A percentile compares a stretch with the other conserved stretches of the same genome.
Conservation (phyloP, 2,113 vertebrate species). For the Desmodus rotundus region DNA sequence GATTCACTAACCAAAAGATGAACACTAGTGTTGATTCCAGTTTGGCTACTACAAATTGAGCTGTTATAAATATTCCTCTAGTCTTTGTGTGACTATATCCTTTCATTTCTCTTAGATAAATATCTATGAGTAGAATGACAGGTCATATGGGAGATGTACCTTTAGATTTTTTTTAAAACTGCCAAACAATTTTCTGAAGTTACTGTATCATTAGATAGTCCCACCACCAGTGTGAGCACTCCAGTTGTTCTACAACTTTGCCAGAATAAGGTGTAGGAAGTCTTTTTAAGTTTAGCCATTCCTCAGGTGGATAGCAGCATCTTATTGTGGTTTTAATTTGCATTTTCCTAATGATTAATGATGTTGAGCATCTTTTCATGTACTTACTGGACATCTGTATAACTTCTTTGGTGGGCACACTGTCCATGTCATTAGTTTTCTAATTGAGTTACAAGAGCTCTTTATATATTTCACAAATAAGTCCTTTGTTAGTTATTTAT, state of each 20-base stretch:
- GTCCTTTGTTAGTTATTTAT: not conserved
- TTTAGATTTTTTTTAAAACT: not conserved
- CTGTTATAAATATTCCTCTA: not conserved
- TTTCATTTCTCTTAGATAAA: not conserved
- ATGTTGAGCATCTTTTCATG: not conserved
- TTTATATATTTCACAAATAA: constrained; percentile 1
- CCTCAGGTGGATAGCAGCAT: not conserved
- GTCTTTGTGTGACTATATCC: not conserved
- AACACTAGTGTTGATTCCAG: not conserved
- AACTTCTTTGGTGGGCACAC: not conserved
- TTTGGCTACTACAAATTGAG: not conserved
- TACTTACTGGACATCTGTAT: not conserved
- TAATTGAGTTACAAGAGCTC: not conserved
- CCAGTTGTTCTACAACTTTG: not conserved
- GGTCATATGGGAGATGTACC: not conserved
- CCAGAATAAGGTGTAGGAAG: not conserved
- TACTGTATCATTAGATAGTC: not conserved
- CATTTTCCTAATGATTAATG: not conserved
- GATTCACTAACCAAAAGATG: not conserved
- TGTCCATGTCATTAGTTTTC: constrained; percentile 2
- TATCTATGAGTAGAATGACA: not conserved
- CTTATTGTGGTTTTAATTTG: not conserved
- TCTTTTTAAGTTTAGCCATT: not conserved
- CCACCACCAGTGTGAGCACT: not conserved
- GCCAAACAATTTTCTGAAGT: not conserved